These are phyloP conservation scores for Ectemnius continuus DNA, from an alignment of 2,888 invertebrate species.

Conservation along the genomic window DNA sequence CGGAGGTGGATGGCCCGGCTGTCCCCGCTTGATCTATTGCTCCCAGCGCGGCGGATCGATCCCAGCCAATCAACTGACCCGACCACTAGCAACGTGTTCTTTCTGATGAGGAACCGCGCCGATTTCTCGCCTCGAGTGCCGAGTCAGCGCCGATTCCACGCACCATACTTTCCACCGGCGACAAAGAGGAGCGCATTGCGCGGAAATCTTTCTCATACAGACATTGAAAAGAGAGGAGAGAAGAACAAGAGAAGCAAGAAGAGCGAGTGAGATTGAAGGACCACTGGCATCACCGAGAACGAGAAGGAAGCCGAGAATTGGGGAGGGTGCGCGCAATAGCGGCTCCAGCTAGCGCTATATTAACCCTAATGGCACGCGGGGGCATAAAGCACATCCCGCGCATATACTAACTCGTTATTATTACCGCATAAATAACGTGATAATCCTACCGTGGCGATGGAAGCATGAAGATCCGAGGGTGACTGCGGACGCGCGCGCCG, in stretches of 20 bases:
- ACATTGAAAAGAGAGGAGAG: slow-evolving; percentile 7
- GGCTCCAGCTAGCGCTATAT: slow-evolving; percentile 69
- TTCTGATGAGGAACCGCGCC: slow-evolving; percentile 50
- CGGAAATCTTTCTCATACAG: not conserved
- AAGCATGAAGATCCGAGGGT: slow-evolving; percentile 51
- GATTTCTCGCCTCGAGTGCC: slow-evolving; percentile 37
- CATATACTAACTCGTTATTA: slow-evolving; percentile 78
- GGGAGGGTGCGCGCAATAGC: slow-evolving; percentile 27
- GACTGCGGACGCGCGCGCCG: slow-evolving; percentile 33
- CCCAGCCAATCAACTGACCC: slow-evolving; percentile 62
- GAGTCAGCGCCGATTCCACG: slow-evolving; percentile 33
- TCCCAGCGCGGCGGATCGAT: slow-evolving; percentile 63
- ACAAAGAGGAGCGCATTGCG: not conserved
- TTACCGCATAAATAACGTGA: slow-evolving; percentile 78
- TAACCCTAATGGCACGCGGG: slow-evolving; percentile 77
- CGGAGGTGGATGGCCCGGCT: slow-evolving; percentile 57
- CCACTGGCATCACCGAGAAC: slow-evolving; percentile 18
- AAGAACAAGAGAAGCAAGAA: not conserved
- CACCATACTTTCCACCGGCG: slow-evolving; percentile 25
- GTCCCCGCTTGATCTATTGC: slow-evolving; percentile 65
- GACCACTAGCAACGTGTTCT: slow-evolving; percentile 44
- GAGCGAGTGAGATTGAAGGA: slow-evolving; percentile 7
- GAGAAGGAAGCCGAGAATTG: slow-evolving; percentile 39
- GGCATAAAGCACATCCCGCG: slow-evolving; percentile 78
- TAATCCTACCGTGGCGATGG: slow-evolving; percentile 72